phyloP scores from a whole-genome alignment of 2,888 invertebrate genomes.

The Loripinus fragilis region DNA sequence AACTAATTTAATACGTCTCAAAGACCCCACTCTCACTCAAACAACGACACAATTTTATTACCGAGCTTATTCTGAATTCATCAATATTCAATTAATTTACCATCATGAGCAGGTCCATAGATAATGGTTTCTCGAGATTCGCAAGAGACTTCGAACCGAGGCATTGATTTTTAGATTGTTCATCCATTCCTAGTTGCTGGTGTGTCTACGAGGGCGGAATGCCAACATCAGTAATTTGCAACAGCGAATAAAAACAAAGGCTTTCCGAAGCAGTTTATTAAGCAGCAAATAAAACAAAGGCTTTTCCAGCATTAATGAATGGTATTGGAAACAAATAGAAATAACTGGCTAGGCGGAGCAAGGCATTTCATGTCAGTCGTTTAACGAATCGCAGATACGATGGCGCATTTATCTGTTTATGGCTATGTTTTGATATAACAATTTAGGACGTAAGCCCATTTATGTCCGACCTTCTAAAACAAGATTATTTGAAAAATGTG shows the following conservation, averaged over 20 bases:
- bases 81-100: constrained; percentile 17
- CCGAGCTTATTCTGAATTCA: constrained; percentile 6
- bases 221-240: not conserved
- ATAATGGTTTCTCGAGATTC: constrained; percentile 2
- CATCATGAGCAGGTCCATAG: constrained; percentile 13
- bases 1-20: constrained; percentile 2
- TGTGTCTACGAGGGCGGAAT: not conserved
- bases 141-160: not conserved
- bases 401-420: too few species aligned
- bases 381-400: too few species aligned
- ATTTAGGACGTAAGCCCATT: too few species aligned
- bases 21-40: not conserved
- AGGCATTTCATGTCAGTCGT: not conserved
- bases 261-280: not conserved
- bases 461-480: too few species aligned
- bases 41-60: constrained; percentile 17
- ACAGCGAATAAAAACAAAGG: constrained; percentile 18
- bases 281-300: constrained; percentile 12
- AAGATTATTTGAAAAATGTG: too few species aligned
- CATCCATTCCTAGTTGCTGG: not conserved
- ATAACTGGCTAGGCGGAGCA: not conserved
- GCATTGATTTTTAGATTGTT: not conserved
- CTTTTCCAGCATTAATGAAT: not conserved
- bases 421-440: too few species aligned
- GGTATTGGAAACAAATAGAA: not conserved